Base-by-base conservation (phyloP, 2,888 invertebrate species). In the Acleris laterana region DNA sequence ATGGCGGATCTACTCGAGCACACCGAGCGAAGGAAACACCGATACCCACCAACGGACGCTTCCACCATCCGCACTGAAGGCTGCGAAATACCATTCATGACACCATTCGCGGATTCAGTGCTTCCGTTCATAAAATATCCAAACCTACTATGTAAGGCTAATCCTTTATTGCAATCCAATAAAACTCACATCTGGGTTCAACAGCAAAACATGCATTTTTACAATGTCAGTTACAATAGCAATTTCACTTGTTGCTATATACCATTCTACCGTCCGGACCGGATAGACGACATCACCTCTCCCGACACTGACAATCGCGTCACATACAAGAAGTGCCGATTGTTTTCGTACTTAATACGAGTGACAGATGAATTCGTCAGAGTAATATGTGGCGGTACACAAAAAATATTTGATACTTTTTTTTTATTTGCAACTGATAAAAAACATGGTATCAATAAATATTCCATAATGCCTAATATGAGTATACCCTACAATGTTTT, bases 281-380 rank as follows among this genome's bases (percentile, higher is more conserved):
- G 92, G 3, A 72, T 85, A 13, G 78, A 83, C 49, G 81, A 88
- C 66, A 80, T 89, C 38, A 69, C 76, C 65, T 85, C 86, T 42
- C 78, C 77, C 70, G 68, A 68, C 53, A 70, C 80, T 19, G 94
- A 94, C 72, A 74, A 87, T 58, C 80, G 88, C 65, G 83, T 88
- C 1, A 69, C 87, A 62, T 93, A 88, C 71, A 80, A 84, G 1
- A 58, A 71, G 4, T 95, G 95, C 73, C 78, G 80, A 19, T 65
- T 73, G 44, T 94, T 95, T 71, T 74, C 82, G 3, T 75, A 85
- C 9, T 75, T 77, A 1, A 82, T 87, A 65, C 70, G 83, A 66
- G 82, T 93, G 3, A 76, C 75, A 3, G 88, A 93, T 53, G 96
- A 96, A 81, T 96, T 95, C 77, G 90, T 96, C 1, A 91, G 91